Evolutionary conservation across 2,113 vertebrate genomes (phyloP), one percentile per base, ranked within the genome.

Genomic region (Silurus meridionalis): DNA sequence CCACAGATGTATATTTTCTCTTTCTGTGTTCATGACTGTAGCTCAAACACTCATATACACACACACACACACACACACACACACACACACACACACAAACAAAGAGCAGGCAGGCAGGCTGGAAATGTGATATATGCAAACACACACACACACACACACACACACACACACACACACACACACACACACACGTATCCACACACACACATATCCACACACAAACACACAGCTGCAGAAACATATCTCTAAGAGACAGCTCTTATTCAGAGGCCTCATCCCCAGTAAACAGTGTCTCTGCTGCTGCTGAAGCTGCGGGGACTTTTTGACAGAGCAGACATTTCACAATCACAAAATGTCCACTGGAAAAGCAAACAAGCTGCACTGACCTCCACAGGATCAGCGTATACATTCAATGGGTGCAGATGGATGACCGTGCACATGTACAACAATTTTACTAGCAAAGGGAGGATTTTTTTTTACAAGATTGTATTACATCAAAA

Each of bases 171-270:
- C 37, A 37, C 28, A 37, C 25, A 25, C 63, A 66, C 63, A n/a
- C 37, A 71, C 37, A 71, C 28, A 71, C n/a, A 67, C 64, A 37
- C 69, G 83, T 53, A 83, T 11, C 63, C 23, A 82, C 25, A 84
- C 64, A 84, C 82, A 78, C 60, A 74, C 6, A 83, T 53, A 53
- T 69, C 37, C 23, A 74, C 57, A 55, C 66, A 60, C 15, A 25
- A 57, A 66, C 83, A 78, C 17, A 28, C 78, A 88, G 80, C 80
- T 85, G 83, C 19, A 78, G 61, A 79, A 60, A 55, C 84, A 48
- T 25, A 72, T 84, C 83, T 77, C 72, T 52, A 77, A 4, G 5
- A 72, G 23, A 63, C 58, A 79, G 50, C 63, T 66, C 46, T 85
- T 28, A 52, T 64, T 19, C n/a, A 15, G 14, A 52, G 82, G 53